These are phyloP conservation scores for Eunapius fragilis DNA, from an alignment of 37 sponge, comb jelly and placozoan species.

Conservation along the genomic window DNA sequence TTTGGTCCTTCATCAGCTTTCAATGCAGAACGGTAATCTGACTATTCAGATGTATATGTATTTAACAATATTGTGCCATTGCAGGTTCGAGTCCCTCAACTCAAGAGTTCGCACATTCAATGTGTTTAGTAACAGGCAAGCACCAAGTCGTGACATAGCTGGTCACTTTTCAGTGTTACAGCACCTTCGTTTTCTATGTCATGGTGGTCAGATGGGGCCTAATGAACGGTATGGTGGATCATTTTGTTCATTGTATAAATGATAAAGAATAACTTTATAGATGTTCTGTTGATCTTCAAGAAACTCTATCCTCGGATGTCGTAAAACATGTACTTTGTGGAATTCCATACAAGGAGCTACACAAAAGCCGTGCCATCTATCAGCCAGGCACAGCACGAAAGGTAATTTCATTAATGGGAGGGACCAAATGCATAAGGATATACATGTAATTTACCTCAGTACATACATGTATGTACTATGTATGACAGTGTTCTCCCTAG, in stretches of 20 bases:
- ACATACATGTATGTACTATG: conserved; percentile 4
- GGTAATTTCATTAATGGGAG: no score
- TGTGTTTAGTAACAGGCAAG: conserved; percentile 18
- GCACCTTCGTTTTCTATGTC: not conserved
- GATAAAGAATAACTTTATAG: no score
- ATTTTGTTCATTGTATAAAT: no score
- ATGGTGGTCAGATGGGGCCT: no score
- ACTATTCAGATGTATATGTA: not conserved
- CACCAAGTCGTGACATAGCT: conserved; percentile 16
- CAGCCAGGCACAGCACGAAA: no score
- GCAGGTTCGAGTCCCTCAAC: conserved; percentile 25
- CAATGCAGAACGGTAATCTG: conserved; percentile 41
- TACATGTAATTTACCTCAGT: not conserved
- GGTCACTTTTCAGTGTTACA: not conserved
- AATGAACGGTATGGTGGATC: no score
- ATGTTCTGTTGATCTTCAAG: no score
- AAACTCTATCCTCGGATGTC: no score
- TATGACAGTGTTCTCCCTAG: not conserved
- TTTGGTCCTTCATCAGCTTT: conserved; percentile 39
- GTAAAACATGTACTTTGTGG: no score
- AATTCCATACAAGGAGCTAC: no score
- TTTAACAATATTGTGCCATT: conserved; percentile 5
- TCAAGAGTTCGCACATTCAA: conserved; percentile 17
- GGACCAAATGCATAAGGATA: no score
- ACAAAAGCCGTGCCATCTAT: no score